phyloP scores from a whole-genome alignment of 2,888 invertebrate species.

The Epicampocera succincta region DNA sequence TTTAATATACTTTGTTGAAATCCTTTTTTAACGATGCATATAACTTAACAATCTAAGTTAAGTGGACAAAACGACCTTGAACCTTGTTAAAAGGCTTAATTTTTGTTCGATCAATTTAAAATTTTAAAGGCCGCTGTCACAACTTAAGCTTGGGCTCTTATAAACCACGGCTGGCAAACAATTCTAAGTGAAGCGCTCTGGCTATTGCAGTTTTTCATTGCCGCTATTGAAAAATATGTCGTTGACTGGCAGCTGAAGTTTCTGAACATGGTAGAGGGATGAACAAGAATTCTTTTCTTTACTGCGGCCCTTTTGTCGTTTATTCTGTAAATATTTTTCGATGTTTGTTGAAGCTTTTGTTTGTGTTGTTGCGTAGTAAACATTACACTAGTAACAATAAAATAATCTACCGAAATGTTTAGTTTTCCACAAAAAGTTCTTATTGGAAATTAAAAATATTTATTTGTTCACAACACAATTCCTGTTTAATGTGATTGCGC shows the following conservation, averaged over 20 bases:
- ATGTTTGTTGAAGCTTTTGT: slow-evolving; percentile 62
- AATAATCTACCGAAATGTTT: slow-evolving; percentile 45
- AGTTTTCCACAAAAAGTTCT: slow-evolving; percentile 36
- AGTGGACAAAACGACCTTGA: slow-evolving; percentile 67
- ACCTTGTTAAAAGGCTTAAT: slow-evolving; percentile 57
- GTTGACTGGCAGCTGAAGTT: slow-evolving; percentile 83
- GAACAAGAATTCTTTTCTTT: slow-evolving; percentile 94
- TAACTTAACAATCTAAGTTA: slow-evolving; percentile 71
- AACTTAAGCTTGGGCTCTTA: slow-evolving; percentile 72
- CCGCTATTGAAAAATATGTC: slow-evolving; percentile 70
- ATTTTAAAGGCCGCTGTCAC: slow-evolving; percentile 67
- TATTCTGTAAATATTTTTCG: slow-evolving; percentile 71
- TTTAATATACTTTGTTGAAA: slow-evolving; percentile 54
- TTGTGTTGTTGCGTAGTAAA: slow-evolving; percentile 71
- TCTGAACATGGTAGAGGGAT: slow-evolving; percentile 93
- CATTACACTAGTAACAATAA: slow-evolving; percentile 73
- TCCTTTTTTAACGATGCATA: slow-evolving; percentile 73
- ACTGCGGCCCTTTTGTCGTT: slow-evolving; percentile 83
- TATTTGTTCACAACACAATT: slow-evolving; percentile 55
- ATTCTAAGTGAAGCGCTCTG: slow-evolving; percentile 56
- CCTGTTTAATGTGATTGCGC: slow-evolving; percentile 47
- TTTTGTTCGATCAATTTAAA: slow-evolving; percentile 50
- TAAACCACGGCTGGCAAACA: slow-evolving; percentile 71
- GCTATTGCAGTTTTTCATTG: slow-evolving; percentile 67
- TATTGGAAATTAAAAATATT: slow-evolving; percentile 56